Base-by-base conservation (phyloP, 2,888 invertebrate genomes). In the Thyatira batis region DNA sequence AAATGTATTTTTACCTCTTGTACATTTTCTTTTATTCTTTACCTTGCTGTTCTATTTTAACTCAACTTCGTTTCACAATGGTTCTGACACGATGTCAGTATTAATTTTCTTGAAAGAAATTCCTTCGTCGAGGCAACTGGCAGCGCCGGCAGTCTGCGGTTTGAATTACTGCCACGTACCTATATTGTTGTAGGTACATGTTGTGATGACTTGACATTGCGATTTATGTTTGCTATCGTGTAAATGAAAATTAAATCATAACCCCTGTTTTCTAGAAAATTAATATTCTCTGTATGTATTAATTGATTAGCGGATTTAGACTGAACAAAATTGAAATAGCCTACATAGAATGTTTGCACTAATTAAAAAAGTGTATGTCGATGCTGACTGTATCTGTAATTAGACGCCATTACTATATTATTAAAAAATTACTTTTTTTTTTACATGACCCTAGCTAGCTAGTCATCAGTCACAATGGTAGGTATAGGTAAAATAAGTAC, bases 71-170 rank as follows among this genome's bases (percentile, higher is more conserved):
- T 25, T 45, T 25, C 23, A 45, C 8, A 23, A 10, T 17, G 46
- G 13, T 33, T 52, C 25, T 44, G 21, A 46, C 45, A 45, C 21
- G 45, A 27, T 50, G 58, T 61, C 60, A 45, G 55, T 56, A 52
- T 62, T 55, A 60, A 65, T 63, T 61, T 50, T 54, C 39, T 51
- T 52, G 44, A 57, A 54, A 54, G 49, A 54, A 43, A 51, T 57
- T 49, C 56, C 49, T 21, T 33, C 45, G 43, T n/a, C 50, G 17
- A 39, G 33, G 39, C 17, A 39, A 39, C 39, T 39, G 39, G 39
- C 39, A 39, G 17, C 39, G 39, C 17, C 39, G 39, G 13, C 17
- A 39, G 39, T 39, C 17, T 39, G 39, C 39, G 39, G 39, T 39
- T 17, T 17, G 6, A 30, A 39, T 11, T 17, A 13, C 33, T 13